Conservation (phyloP, 2,113 vertebrate genomes). For the Platysternon megacephalum region DNA sequence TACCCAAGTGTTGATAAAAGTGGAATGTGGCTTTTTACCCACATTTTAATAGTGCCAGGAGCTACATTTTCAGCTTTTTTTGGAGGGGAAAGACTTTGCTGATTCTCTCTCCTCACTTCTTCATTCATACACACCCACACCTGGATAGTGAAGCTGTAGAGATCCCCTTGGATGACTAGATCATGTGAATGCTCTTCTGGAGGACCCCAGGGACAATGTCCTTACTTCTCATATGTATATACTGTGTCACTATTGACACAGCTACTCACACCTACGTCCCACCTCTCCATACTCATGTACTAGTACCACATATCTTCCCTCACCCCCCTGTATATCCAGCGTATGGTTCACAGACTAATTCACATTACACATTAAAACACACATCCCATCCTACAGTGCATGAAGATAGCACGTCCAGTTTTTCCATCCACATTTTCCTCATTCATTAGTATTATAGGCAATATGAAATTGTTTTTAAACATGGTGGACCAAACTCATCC, state of each 20-base stretch:
- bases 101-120: not conserved
- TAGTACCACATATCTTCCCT: not conserved
- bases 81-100: not conserved
- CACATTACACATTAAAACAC: not conserved
- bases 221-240: not conserved
- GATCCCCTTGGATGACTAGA: not conserved
- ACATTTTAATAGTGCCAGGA: not conserved
- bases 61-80: not conserved
- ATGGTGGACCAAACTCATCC: not conserved
- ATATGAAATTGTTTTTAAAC: constrained; percentile 35
- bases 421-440: not conserved
- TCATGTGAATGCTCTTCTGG: not conserved
- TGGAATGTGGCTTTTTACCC: not conserved
- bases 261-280: not conserved
- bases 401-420: not conserved
- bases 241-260: not conserved
- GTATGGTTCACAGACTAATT: not conserved
- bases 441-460: constrained; percentile 19
- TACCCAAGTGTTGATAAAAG: not conserved
- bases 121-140: accelerated
- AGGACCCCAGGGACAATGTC: not conserved
- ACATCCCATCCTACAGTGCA: not conserved
- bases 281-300: not conserved
- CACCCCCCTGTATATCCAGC: not conserved
- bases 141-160: not conserved